A percentile compares a stretch with the other conserved stretches of the same genome.
Evolutionary conservation across 2,888 invertebrate genomes (phyloP).

Genomic region (Dicycla oo): DNA sequence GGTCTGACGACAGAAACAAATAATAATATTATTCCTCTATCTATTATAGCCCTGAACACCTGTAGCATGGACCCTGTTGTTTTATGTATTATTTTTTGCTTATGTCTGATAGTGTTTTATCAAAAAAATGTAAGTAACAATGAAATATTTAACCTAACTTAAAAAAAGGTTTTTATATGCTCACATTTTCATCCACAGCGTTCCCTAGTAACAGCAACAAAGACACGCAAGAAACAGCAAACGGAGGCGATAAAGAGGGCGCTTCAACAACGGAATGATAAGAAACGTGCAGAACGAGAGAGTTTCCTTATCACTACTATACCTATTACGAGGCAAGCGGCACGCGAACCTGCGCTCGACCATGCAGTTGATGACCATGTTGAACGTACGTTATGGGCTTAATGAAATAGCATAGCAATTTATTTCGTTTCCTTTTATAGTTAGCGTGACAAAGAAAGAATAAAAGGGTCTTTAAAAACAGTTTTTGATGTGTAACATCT

Average conservation of each 20-base stretch:
- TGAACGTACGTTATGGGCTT: conserved; percentile 91
- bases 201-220: conserved; percentile 99
- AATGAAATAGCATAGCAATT: background rate
- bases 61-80: conserved; percentile 41
- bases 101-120: conserved; percentile 24
- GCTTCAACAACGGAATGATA: conserved; percentile 98
- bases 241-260: conserved; percentile 99
- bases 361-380: conserved; percentile 96
- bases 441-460: background rate
- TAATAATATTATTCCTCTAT: conserved; percentile 32
- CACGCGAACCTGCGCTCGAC: conserved; percentile 98
- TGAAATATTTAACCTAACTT: background rate
- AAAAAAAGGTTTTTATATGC: background rate
- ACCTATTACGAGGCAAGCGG: conserved; percentile 98
- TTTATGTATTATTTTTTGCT: conserved; percentile 23
- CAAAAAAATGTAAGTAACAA: conserved; percentile 38
- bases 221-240: conserved; percentile 99
- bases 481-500: too few species aligned
- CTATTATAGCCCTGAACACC: conserved; percentile 26
- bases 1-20: conserved; percentile 5
- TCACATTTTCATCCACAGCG: conserved; percentile 88
- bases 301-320: conserved; percentile 99
- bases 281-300: conserved; percentile 98
- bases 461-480: background rate
- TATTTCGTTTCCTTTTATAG: background rate